Percentiles rank a stretch among this genome's conserved stretches.
phyloP scores from a whole-genome alignment of 2,888 invertebrate genomes.

The Eutolmus rufibarbis region DNA sequence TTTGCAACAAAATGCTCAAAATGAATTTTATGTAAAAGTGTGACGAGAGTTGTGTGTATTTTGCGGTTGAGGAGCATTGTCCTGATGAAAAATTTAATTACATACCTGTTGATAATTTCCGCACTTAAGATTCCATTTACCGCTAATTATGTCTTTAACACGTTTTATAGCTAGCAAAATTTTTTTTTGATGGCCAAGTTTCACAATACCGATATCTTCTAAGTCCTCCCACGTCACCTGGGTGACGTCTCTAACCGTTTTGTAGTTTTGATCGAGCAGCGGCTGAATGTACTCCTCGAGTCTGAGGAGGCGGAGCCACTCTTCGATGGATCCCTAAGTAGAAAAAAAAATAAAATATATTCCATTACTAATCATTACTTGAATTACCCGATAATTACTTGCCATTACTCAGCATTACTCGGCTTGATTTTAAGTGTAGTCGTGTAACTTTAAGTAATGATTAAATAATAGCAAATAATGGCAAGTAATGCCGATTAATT shows the following conservation, averaged over 20 bases:
- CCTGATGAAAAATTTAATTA: neutral
- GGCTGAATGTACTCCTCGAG: conserved; percentile 92
- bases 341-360: neutral
- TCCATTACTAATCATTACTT: too few species aligned
- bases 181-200: conserved; percentile 97
- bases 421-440: too few species aligned
- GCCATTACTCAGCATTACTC: too few species aligned
- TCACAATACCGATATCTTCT: conserved; percentile 94
- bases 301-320: conserved; percentile 91
- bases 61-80: neutral
- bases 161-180: conserved; percentile 95
- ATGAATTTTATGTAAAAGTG: too few species aligned
- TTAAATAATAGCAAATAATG: too few species aligned
- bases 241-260: conserved; percentile 91
- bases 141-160: conserved; percentile 90
- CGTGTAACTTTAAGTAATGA: too few species aligned
- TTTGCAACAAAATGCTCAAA: neutral
- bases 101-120: conserved; percentile 58
- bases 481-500: too few species aligned
- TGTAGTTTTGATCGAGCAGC: conserved; percentile 90
- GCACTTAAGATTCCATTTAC: conserved; percentile 71
- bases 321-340: conserved; percentile 84
- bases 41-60: neutral
- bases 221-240: conserved; percentile 98
- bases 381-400: too few species aligned